A percentile compares a stretch with the other conserved stretches of the same genome.
phyloP scores from a whole-genome alignment of 2,888 invertebrate genomes.

The Mylabris sibirica region DNA sequence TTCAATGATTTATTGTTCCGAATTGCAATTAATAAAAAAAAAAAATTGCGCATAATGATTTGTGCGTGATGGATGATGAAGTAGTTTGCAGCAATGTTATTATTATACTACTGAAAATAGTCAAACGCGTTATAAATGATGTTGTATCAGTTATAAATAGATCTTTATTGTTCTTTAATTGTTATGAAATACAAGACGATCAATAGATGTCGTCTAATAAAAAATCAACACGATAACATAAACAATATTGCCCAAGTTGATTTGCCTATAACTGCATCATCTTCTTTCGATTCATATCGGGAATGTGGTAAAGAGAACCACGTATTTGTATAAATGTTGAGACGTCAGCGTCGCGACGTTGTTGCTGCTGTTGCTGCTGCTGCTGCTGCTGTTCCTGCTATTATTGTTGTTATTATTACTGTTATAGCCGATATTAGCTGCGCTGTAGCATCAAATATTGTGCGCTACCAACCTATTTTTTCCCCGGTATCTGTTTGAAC shows the following conservation, averaged over 20 bases:
- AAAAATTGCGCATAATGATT: not conserved
- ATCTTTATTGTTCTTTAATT: not conserved
- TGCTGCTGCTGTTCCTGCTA: not conserved
- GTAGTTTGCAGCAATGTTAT: not conserved
- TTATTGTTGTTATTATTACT: not conserved
- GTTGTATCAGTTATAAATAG: not conserved
- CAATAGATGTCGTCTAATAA: constrained; percentile 27
- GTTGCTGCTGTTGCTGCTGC: not conserved
- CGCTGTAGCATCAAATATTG: not conserved
- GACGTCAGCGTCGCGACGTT: constrained; percentile 31
- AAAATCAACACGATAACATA: not conserved
- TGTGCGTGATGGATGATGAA: not conserved
- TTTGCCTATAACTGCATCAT: not conserved
- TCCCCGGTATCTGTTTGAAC: not conserved
- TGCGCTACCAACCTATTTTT: constrained; percentile 7
- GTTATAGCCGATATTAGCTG: not conserved
- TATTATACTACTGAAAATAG: not conserved
- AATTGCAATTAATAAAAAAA: too few relatives aligned
- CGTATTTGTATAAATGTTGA: constrained; percentile 26
- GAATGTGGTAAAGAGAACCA: constrained; percentile 24
- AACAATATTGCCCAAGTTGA: not conserved
- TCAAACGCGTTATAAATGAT: not conserved
- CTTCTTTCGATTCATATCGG: constrained; percentile 27
- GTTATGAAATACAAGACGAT: not conserved
- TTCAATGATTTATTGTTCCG: not conserved